These are phyloP conservation scores for Oreochromis niloticus DNA, from an alignment of 2,113 vertebrate genomes.

Conservation along the genomic window DNA sequence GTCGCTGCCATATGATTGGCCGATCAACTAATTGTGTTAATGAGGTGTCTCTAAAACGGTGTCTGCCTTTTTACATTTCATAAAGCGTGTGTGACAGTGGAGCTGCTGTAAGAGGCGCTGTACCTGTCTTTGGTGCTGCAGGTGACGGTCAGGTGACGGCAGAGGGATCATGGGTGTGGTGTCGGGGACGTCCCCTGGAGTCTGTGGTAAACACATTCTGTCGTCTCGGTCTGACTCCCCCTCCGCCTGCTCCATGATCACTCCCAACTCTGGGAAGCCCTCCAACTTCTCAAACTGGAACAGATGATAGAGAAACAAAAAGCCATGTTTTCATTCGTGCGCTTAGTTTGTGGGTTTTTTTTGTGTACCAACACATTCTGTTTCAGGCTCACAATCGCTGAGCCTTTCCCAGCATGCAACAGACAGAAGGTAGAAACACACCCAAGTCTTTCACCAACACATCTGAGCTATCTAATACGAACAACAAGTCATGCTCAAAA, in stretches of 20 bases:
- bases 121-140: constrained; percentile 88
- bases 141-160: constrained; percentile 73
- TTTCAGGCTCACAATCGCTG: neutral
- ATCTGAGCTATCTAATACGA: neutral
- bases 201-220: constrained; percentile 64
- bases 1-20: neutral
- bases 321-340: neutral
- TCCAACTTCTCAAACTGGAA: constrained; percentile 81
- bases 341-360: neutral
- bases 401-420: neutral
- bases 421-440: neutral
- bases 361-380: neutral
- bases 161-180: constrained; percentile 54
- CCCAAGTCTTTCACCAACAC: neutral
- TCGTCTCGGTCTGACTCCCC: constrained; percentile 63
- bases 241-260: constrained; percentile 63
- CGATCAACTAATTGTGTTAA: neutral
- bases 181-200: constrained; percentile 53
- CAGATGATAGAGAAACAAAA: neutral
- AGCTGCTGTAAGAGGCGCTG: neutral
- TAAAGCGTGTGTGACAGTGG: neutral
- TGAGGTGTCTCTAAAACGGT: neutral
- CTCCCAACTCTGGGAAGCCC: constrained; percentile 71
- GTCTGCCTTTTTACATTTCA: neutral
- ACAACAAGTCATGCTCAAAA: neutral